Conservation (phyloP, 2,888 invertebrate species). For the Acrobasis suavella region DNA sequence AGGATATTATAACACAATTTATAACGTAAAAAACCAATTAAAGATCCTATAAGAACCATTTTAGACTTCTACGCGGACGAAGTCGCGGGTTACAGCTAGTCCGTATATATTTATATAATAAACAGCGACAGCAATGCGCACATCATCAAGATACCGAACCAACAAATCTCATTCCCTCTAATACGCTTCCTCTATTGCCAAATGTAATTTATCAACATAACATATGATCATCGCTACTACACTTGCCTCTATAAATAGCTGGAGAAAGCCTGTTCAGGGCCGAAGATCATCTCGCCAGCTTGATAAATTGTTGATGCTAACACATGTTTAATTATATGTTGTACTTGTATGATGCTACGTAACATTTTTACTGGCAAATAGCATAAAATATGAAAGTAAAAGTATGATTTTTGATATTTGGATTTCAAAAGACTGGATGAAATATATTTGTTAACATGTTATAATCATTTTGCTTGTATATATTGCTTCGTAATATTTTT, state of each 20-base stretch:
- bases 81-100: no score
- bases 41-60: no score
- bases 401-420: no score
- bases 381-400: no score
- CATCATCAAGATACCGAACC: not conserved
- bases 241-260: conserved; percentile 14
- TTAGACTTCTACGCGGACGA: no score
- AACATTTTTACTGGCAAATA: not conserved
- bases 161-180: not conserved
- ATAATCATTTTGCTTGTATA: no score
- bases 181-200: not conserved
- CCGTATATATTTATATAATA: not conserved
- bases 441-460: no score
- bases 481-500: no score
- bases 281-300: not conserved
- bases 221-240: conserved; percentile 11
- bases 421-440: no score
- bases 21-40: no score
- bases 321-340: not conserved
- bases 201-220: conserved; percentile 9
- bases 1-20: no score
- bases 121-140: not conserved
- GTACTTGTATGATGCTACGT: conserved; percentile 4
- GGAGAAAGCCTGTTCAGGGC: conserved; percentile 3
- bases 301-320: conserved; percentile 1